Evolutionary conservation across 2,797 vertebrate species (phyloP).

Genomic region (Trichosurus vulpecula): DNA sequence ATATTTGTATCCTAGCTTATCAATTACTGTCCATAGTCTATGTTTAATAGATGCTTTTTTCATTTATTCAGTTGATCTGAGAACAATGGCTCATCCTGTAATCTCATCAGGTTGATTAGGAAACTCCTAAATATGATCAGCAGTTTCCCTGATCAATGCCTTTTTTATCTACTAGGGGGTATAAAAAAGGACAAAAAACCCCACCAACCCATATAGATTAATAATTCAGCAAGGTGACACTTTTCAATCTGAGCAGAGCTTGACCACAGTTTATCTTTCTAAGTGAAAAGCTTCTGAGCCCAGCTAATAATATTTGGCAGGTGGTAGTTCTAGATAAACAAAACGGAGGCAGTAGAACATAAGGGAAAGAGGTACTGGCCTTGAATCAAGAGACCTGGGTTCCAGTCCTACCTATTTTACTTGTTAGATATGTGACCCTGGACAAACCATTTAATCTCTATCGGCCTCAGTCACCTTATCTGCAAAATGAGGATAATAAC

Average conservation of each 20-base stretch:
- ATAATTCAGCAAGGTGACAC: not conserved
- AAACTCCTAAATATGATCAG: not conserved
- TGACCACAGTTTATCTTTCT: not conserved
- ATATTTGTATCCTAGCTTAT: not conserved
- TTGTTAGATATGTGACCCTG: not conserved
- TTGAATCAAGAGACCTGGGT: not conserved
- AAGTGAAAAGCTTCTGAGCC: not conserved
- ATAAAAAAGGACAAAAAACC: not conserved
- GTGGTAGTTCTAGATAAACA: not conserved
- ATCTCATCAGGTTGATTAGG: not conserved
- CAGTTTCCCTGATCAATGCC: not conserved
- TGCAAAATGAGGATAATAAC: not conserved
- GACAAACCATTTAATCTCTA: not conserved
- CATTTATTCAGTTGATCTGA: not conserved
- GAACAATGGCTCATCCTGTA: not conserved
- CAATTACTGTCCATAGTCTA: not conserved
- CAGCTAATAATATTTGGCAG: not conserved
- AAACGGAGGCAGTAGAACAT: not conserved
- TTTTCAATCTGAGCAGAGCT: not conserved
- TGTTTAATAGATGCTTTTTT: not conserved
- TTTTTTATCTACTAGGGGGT: not conserved
- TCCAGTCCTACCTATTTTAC: not conserved
- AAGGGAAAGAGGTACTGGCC: not conserved
- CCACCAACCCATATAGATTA: not conserved
- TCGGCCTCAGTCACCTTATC: not conserved